Conservation (phyloP, 92 coral and sea anemone species). For the Epizoanthus ramosus region DNA sequence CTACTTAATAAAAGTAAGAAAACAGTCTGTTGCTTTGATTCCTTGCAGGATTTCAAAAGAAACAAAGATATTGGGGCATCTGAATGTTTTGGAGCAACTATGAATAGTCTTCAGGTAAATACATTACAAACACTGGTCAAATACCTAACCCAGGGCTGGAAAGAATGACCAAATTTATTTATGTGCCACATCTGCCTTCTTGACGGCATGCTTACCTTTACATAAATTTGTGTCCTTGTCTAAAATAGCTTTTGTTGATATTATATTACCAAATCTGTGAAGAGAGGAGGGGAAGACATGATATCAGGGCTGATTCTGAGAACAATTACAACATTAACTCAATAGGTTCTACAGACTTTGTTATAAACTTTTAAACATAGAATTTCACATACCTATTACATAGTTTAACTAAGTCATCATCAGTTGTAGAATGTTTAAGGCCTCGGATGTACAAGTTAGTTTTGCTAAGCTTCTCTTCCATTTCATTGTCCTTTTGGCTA, state of each 20-base stretch:
- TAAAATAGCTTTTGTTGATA: conserved; percentile 97
- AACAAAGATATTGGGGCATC: no score
- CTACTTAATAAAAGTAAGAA: no score
- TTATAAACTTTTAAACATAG: background rate
- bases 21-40: no score
- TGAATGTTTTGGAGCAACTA: no score
- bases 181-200: no score
- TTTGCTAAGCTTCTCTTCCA: conserved; percentile 96
- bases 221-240: conserved; percentile 99
- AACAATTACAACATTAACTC: background rate
- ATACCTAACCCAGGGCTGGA: background rate
- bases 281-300: conserved; percentile 13
- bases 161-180: background rate
- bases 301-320: background rate
- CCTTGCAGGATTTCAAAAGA: no score
- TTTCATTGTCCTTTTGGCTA: conserved; percentile 67
- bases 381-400: conserved; percentile 79
- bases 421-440: conserved; percentile 94
- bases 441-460: conserved; percentile 98
- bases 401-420: conserved; percentile 95
- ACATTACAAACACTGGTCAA: no score
- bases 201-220: conserved; percentile 65
- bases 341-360: background rate
- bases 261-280: conserved; percentile 90
- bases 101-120: no score